These are phyloP conservation scores for Acanthis flammea DNA, from an alignment of 2,797 vertebrate genomes.

Conservation along the genomic window DNA sequence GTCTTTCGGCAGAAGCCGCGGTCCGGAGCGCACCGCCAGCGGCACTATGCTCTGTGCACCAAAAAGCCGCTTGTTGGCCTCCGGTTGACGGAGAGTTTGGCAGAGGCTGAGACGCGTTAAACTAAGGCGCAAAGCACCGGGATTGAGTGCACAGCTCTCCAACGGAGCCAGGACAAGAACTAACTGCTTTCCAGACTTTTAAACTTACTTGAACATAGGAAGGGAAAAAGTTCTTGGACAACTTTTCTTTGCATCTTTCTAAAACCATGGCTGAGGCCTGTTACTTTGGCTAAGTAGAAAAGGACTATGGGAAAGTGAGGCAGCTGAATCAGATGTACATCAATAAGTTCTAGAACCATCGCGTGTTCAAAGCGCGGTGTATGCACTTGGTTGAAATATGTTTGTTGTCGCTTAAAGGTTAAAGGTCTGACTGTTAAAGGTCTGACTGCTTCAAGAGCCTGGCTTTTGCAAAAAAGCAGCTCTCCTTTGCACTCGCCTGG, in stretches of 20 bases:
- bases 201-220: too few relatives aligned
- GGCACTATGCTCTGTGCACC: too few relatives aligned
- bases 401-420: neutral
- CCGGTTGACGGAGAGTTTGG: too few relatives aligned
- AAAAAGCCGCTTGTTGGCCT: too few relatives aligned
- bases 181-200: too few relatives aligned
- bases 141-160: too few relatives aligned
- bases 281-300: neutral
- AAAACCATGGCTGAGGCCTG: neutral
- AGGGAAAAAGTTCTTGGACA: neutral
- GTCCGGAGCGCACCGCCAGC: too few relatives aligned
- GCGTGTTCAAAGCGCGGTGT: accelerated
- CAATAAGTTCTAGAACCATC: neutral
- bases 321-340: neutral
- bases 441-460: neutral
- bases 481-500: neutral
- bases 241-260: too few relatives aligned
- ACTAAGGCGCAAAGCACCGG: too few relatives aligned
- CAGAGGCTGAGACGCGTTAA: too few relatives aligned
- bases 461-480: accelerated
- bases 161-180: too few relatives aligned
- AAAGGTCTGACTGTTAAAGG: neutral
- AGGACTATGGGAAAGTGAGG: neutral
- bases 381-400: neutral
- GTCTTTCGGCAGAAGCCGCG: too few relatives aligned